A percentile compares a stretch with the other conserved stretches of the same genome.
phyloP scores from a whole-genome alignment of 2,888 invertebrate genomes.

The Lapara coniferarum region DNA sequence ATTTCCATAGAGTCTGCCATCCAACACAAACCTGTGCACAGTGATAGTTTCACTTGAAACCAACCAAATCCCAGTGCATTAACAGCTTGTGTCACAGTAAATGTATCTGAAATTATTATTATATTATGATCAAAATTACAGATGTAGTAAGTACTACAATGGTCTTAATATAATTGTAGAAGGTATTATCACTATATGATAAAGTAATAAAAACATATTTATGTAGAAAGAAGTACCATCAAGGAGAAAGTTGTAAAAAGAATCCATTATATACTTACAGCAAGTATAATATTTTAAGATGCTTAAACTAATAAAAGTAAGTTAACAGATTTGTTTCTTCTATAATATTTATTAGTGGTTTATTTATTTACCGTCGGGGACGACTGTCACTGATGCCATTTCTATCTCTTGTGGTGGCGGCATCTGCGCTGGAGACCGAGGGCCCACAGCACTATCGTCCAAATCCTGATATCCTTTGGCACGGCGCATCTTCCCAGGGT shows the following conservation, averaged over 20 bases:
- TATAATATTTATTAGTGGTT: not conserved
- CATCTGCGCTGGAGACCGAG: constrained; percentile 67
- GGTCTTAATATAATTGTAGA: too few relatives aligned
- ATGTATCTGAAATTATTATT: constrained; percentile 87
- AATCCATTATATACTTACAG: not conserved
- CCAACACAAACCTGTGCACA: constrained; percentile 94
- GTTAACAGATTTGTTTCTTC: too few relatives aligned
- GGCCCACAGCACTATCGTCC: constrained; percentile 74
- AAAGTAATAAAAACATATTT: too few relatives aligned
- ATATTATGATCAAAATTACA: not conserved
- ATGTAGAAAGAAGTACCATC: too few relatives aligned
- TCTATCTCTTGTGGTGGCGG: constrained; percentile 87
- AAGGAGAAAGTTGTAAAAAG: not conserved
- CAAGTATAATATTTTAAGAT: too few relatives aligned
- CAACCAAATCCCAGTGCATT: constrained; percentile 94
- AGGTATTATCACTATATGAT: too few relatives aligned
- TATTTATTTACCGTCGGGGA: constrained; percentile 87
- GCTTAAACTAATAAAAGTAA: too few relatives aligned
- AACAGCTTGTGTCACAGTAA: constrained; percentile 93
- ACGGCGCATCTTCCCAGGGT: constrained; percentile 70
- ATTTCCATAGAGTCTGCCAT: constrained; percentile 99
- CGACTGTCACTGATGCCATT: constrained; percentile 91
- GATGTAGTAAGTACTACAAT: too few relatives aligned
- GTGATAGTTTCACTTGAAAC: constrained; percentile 93
- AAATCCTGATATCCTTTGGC: constrained; percentile 85